Evolutionary conservation across 2,113 vertebrate species (phyloP).

Genomic region (Barbus barbus): DNA sequence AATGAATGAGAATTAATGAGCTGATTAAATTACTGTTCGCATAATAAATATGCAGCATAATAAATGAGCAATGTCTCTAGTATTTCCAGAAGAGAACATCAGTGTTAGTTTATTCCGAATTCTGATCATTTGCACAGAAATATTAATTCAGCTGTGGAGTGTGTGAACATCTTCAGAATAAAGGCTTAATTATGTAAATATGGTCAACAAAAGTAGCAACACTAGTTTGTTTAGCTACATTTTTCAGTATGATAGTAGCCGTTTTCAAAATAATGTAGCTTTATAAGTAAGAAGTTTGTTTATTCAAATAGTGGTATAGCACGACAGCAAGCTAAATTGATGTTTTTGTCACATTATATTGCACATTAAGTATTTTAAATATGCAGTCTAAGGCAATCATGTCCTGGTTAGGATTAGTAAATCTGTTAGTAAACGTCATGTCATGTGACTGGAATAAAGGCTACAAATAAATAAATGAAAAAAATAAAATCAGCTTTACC

Average conservation of each 20-base stretch:
- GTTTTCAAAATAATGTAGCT: not conserved
- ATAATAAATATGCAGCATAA: not conserved
- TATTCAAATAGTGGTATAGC: not conserved
- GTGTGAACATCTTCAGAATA: not conserved
- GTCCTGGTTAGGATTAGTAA: too few relatives aligned
- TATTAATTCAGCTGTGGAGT: not conserved
- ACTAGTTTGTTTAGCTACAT: not conserved
- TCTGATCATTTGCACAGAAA: not conserved
- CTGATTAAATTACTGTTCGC: not conserved
- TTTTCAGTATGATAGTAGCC: too few relatives aligned
- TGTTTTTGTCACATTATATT: too few relatives aligned
- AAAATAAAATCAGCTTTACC: too few relatives aligned
- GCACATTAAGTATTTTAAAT: not conserved
- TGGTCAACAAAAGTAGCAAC: not conserved
- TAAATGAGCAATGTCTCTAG: not conserved
- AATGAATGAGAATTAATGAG: conserved; percentile 18
- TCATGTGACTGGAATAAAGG: too few relatives aligned
- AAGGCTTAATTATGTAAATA: not conserved
- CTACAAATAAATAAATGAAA: too few relatives aligned
- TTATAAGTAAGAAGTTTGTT: not conserved
- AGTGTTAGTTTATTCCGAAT: not conserved
- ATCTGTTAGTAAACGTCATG: too few relatives aligned
- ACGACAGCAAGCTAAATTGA: not conserved
- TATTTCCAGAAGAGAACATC: not conserved
- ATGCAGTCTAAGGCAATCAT: not conserved